phyloP scores from a whole-genome alignment of 2,888 invertebrate species.

The Salpingus planirostris region DNA sequence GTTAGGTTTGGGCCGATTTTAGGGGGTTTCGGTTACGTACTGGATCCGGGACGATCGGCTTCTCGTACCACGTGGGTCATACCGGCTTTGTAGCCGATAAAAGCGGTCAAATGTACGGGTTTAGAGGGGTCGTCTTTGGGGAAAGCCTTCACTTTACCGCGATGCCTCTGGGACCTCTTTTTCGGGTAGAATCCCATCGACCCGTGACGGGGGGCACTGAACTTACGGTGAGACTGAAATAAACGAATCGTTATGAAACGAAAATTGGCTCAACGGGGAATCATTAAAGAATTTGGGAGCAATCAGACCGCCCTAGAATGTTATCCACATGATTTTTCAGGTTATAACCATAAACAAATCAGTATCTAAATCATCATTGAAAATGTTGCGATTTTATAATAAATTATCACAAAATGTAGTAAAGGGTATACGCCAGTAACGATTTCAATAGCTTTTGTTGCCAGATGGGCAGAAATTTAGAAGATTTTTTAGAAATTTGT shows the following conservation, averaged over 20 bases:
- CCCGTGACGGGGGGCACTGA: slow-evolving; percentile 99
- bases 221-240: slow-evolving; percentile 98
- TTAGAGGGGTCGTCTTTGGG: slow-evolving; percentile 95
- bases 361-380: slow-evolving; percentile 55
- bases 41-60: slow-evolving; percentile 97
- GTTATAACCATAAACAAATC: slow-evolving; percentile 56
- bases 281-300: slow-evolving; percentile 1
- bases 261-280: slow-evolving; percentile 2
- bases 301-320: slow-evolving; percentile 70
- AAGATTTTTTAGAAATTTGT: slow-evolving; percentile 2
- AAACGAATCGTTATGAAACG: slow-evolving; percentile 4
- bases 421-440: no score
- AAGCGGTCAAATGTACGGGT: slow-evolving; percentile 96
- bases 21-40: slow-evolving; percentile 71
- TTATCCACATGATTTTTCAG: slow-evolving; percentile 57
- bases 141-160: slow-evolving; percentile 99
- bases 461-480: slow-evolving; percentile 3
- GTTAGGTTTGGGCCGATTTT: no score
- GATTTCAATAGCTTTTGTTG: no score
- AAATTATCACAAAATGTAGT: no score
- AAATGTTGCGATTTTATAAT: no score
- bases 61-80: slow-evolving; percentile 99
- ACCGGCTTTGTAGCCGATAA: slow-evolving; percentile 98
- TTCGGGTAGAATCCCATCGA: slow-evolving; percentile 99
- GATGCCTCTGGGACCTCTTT: slow-evolving; percentile 91